Evolutionary conservation across 1,140 invertebrate species (phyloP), one percentile per base, ranked within the genome.

Genomic region (Dysdera silvatica): DNA sequence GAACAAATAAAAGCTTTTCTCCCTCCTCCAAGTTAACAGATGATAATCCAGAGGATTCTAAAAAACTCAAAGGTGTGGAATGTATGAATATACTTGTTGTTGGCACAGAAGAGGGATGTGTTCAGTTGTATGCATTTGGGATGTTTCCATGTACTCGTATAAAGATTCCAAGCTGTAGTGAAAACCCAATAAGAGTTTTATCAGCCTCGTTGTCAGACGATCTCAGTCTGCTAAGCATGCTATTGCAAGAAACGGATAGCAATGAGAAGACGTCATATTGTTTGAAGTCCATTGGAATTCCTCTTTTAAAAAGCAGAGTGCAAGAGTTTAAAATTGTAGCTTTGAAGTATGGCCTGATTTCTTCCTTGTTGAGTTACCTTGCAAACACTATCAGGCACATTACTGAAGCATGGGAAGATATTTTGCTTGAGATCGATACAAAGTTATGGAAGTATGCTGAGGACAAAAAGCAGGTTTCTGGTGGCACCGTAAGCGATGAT

Each of bases 381-480:
- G 41, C 61, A 14, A 68, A 65, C 20, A 65, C 62, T 45, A 67
- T 71, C 12, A 18, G 47, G 28, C 65, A 66, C n/a, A 71, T 71
- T 23, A 35, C 51, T 45, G 92, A 95, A 78, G 87, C 90, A 0
- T 96, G 91, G 90, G 93, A 96, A 77, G 91, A 90, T 63, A 92
- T 95, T 69, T 79, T 96, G 16, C 73, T 94, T 24, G 93, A 96
- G 80, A 90, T 97, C 83, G 92, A 97, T 75, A 85, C 88, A 45
- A 96, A 96, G 77, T 80, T 97, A 61, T 84, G 87, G 8, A 85
- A 86, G 64, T 96, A 94, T 81, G 89, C 89, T 29, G 84, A 86
- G 67, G 83, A 84, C 60, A 79, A 78, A 66, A 63, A 72, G 67
- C 59, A 68, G 58, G 54, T 67, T 23, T 63, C 66, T 6, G 69